Conservation (phyloP, 2,888 invertebrate genomes). For the Trichopria drosophilae region DNA sequence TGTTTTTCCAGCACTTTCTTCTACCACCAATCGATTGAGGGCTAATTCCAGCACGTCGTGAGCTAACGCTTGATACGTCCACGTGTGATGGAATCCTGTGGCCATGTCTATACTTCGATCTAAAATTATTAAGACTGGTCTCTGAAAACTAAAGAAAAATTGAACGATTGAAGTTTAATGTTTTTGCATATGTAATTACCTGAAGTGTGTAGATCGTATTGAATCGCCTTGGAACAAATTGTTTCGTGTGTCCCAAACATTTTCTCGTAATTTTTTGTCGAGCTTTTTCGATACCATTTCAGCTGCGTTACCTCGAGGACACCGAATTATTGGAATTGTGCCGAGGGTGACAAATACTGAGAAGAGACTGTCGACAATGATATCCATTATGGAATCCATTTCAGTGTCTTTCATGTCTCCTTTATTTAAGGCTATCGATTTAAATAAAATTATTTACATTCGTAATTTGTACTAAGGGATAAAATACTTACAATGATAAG, state of each 20-base stretch:
- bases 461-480: slow-evolving; percentile 1
- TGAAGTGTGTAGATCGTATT: slow-evolving; percentile 68
- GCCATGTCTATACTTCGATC: slow-evolving; percentile 96
- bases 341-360: slow-evolving; percentile 97
- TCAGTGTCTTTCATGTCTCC: slow-evolving; percentile 93
- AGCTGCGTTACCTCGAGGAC: slow-evolving; percentile 94
- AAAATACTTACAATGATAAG: slow-evolving; percentile 79
- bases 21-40: slow-evolving; percentile 78
- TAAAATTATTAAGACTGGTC: slow-evolving; percentile 88
- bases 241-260: slow-evolving; percentile 93
- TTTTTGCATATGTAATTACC: slow-evolving; percentile 46
- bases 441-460: slow-evolving; percentile 13
- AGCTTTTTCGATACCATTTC: slow-evolving; percentile 97
- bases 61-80: slow-evolving; percentile 98
- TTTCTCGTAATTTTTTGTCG: slow-evolving; percentile 95
- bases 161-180: slow-evolving; percentile 15
- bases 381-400: slow-evolving; percentile 92
- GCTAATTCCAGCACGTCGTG: slow-evolving; percentile 94
- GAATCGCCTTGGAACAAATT: slow-evolving; percentile 90
- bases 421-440: slow-evolving; percentile 79
- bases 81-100: slow-evolving; percentile 97
- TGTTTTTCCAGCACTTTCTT: slow-evolving; percentile 63
- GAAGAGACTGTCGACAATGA: slow-evolving; percentile 93
- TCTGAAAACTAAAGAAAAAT: slow-evolving; percentile 78
- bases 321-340: slow-evolving; percentile 68